Base-by-base conservation (phyloP, 2,888 invertebrate genomes). In the Myathropa florea region DNA sequence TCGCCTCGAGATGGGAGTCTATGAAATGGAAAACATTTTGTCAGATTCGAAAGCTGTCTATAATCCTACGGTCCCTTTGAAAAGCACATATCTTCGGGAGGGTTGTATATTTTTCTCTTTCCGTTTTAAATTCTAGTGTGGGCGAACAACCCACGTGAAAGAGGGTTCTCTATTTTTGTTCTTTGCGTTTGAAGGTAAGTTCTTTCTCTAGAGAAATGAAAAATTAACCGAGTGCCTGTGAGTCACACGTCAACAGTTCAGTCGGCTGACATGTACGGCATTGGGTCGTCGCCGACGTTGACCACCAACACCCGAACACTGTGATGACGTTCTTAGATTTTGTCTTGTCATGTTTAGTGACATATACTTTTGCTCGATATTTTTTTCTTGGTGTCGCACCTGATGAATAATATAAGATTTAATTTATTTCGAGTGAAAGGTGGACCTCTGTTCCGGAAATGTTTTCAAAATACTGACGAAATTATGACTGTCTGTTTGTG, bases 261-360 rank as follows among this genome's bases (percentile, higher is more conserved):
- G 23, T 33, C 68, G 28, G 30, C 46, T 67, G 46, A 30, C 73
- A 85, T 78, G 78, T 83, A 68, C 76, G 76, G 71, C 81, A 81
- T 75, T 79, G 60, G 65, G 71, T 70, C 57, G 75, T 39, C 46
- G 57, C 53, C 39, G 21, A 71, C 60, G 81, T 33, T 81, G 85
- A 77, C 85, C 85, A 78, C 59, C 82, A 81, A 59, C 26, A 61
- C 73, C 73, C 21, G 39, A 12, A 28, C 23, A n/a, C 70, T 77
- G 82, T 57, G 85, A 75, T 78, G 85, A 86, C 82, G 72, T 75
- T n/a, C n/a, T 70, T 39, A 68, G 82, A 86, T 86, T 86, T 86
- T 60, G 64, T 26, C 55, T 6, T 70, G 60, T 78, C 82, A 86
- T 78, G 64, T 59, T 55, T 68, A 68, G 84, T 81, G 76, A 68